These are phyloP conservation scores for Sesamia inferens DNA, from an alignment of 2,888 invertebrate species.

Conservation along the genomic window DNA sequence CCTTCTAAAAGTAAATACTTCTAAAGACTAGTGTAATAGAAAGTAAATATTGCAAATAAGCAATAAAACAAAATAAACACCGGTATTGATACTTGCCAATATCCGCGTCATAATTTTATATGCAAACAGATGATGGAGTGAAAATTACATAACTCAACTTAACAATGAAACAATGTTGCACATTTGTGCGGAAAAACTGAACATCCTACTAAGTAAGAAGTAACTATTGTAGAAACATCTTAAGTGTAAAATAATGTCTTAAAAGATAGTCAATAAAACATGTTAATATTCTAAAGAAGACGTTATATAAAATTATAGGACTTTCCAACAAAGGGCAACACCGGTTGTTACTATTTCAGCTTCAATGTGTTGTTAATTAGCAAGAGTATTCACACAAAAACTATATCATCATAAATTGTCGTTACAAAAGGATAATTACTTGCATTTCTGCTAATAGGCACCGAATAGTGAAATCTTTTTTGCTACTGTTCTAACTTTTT, in stretches of 20 bases:
- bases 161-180: conserved; percentile 31
- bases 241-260: background rate
- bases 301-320: background rate
- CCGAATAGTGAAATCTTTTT: conserved; percentile 55
- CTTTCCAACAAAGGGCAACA: background rate
- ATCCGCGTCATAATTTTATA: conserved; percentile 27
- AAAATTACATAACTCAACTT: conserved; percentile 17
- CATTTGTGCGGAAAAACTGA: conserved; percentile 24
- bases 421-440: conserved; percentile 41
- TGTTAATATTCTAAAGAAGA: background rate
- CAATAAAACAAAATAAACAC: conserved; percentile 35
- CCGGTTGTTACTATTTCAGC: conserved; percentile 18
- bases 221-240: too few relatives aligned
- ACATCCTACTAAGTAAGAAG: conserved; percentile 15
- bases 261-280: background rate
- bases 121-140: conserved; percentile 22
- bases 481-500: conserved; percentile 70
- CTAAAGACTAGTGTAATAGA: background rate
- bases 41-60: conserved; percentile 9
- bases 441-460: conserved; percentile 76
- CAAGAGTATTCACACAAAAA: conserved; percentile 24
- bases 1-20: background rate
- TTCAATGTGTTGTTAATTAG: conserved; percentile 15
- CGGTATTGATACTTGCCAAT: conserved; percentile 1
- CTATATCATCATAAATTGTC: conserved; percentile 31